Base-by-base conservation (phyloP, 2,888 invertebrate species). In the Agapostemon virescens region DNA sequence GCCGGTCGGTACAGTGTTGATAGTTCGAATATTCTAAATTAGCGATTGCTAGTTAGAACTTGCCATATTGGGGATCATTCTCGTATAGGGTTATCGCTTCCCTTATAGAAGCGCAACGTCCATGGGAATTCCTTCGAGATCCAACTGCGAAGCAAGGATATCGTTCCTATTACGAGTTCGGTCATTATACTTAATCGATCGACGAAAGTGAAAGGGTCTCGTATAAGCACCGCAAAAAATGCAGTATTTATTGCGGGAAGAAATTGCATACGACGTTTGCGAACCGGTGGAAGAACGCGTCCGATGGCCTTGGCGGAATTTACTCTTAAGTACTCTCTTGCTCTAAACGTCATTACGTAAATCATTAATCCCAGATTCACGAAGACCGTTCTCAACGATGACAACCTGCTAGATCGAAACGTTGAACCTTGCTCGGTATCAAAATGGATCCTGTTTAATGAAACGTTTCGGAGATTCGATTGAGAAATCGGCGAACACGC, bases 221-320 rank as follows among this genome's bases (percentile, higher is more conserved):
- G 20, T 13, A 45, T 2, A 38, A 9, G 30, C 77, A 38, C 11
- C 23, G 36, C 42, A 49, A 76, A 52, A 66, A 61, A 20, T n/a
- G 2, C 13, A 30, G n/a, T 33, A 45, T 38, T 15, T 42, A 1
- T 26, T 15, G 6, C 0, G 23, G 30, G 52, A 49, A 80, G 79
- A 49, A 69, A 79, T 49, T 45, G 17, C 55, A 55, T 26, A 36
- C 11, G 20, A 36, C 26, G n/a, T 61, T 17, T 15, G 13, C 33
- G 4, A 17, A 33, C 2, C 3, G 52, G 11, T 42, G 61, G 69
- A 52, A 23, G 30, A 26, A 61, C 20, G n/a, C 2, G 20, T 15
- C 9, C 20, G 42, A 30, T 55, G 63, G 26, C 78, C 79, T 79
- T 77, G 79, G 67, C 52, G 20, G 45, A 77, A 71, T 77, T 68